phyloP scores from a whole-genome alignment of 2,113 vertebrate species.

The Excalfactoria chinensis region DNA sequence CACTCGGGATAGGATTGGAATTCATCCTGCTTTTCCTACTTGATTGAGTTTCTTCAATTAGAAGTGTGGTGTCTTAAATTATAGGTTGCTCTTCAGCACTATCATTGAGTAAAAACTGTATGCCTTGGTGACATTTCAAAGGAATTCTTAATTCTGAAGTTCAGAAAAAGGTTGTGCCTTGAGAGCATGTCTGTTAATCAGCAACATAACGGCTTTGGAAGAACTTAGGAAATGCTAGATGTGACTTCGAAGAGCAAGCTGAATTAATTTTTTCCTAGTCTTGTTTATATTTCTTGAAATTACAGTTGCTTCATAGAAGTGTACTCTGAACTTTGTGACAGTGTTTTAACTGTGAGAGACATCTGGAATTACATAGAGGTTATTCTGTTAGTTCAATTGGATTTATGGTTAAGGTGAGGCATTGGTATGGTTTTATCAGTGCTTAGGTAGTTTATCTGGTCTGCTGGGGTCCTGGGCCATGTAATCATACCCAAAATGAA shows the following conservation, averaged over 20 bases:
- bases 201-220: neutral
- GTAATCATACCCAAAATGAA: neutral
- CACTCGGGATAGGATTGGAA: constrained; percentile 16
- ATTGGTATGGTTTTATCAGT: neutral
- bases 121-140: constrained; percentile 41
- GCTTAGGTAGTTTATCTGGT: neutral
- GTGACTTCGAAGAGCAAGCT: neutral
- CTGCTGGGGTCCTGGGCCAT: neutral
- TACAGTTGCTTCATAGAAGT: neutral
- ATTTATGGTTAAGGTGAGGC: neutral
- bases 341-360: constrained; percentile 15
- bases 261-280: constrained; percentile 1
- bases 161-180: constrained; percentile 26
- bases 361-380: constrained; percentile 10
- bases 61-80: constrained; percentile 43
- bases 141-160: constrained; percentile 15
- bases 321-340: neutral
- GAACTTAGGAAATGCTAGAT: neutral
- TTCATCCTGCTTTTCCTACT: constrained; percentile 20
- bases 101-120: neutral
- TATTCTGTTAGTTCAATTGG: neutral
- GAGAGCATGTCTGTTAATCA: constrained; percentile 7
- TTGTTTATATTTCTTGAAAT: constrained; percentile 22
- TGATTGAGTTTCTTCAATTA: constrained; percentile 43
- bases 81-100: neutral